These are phyloP conservation scores for Sus cebifrons DNA, from an alignment of 2,797 vertebrate species.

Conservation along the genomic window DNA sequence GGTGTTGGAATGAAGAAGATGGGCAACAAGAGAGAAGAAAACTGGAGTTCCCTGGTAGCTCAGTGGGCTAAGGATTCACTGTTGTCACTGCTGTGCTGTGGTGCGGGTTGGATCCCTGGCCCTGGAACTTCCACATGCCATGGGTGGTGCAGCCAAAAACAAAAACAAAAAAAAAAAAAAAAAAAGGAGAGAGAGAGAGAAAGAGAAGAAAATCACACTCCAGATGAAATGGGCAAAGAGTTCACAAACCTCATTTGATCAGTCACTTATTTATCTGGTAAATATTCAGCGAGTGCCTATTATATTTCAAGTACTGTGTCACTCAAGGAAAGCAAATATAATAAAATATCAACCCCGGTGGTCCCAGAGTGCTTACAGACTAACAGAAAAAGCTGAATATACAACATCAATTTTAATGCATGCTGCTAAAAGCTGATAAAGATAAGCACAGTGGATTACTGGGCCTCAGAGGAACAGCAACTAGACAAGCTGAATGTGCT, in stretches of 20 bases:
- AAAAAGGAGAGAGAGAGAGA: too few relatives aligned
- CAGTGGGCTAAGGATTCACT: too few relatives aligned
- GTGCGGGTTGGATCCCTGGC: too few relatives aligned
- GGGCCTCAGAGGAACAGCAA: background rate
- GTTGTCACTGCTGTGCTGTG: too few relatives aligned
- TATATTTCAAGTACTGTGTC: background rate
- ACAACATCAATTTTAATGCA: slow-evolving; percentile 18
- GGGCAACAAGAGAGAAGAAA: background rate
- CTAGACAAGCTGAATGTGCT: background rate
- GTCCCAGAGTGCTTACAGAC: background rate
- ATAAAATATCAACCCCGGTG: background rate
- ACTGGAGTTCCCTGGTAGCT: too few relatives aligned
- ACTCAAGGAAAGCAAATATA: slow-evolving; percentile 26
- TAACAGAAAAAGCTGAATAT: background rate
- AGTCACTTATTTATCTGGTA: background rate
- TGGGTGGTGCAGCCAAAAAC: too few relatives aligned
- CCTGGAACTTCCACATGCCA: too few relatives aligned
- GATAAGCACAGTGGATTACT: background rate
- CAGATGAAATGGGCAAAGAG: background rate
- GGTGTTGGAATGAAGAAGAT: background rate
- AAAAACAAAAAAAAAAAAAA: too few relatives aligned
- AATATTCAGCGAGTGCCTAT: background rate
- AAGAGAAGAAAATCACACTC: background rate
- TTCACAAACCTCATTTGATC: background rate
- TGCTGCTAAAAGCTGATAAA: background rate